phyloP scores from a whole-genome alignment of 2,888 invertebrate species.

The Isoperla grammatica region DNA sequence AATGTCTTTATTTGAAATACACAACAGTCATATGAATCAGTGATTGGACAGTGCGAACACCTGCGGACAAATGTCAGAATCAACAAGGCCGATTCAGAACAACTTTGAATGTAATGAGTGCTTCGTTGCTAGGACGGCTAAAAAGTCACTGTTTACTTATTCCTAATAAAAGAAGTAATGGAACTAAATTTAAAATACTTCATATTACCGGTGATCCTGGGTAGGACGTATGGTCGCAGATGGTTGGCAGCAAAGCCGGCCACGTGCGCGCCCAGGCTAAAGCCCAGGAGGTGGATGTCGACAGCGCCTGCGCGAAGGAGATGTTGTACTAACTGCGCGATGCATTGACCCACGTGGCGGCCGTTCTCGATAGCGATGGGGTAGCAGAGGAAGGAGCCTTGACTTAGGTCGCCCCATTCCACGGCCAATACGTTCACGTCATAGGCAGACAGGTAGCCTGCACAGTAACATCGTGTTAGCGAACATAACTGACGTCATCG shows the following conservation, averaged over 20 bases:
- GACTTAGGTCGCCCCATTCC: conserved; percentile 7
- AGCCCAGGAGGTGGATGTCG: conserved; percentile 35
- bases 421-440: conserved; percentile 1
- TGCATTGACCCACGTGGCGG: conserved; percentile 3
- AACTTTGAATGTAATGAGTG: too few relatives aligned
- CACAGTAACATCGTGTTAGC: too few relatives aligned
- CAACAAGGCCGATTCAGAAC: too few relatives aligned
- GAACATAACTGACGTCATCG: too few relatives aligned
- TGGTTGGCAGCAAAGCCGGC: conserved; percentile 34
- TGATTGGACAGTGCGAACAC: too few relatives aligned
- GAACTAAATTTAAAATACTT: too few relatives aligned
- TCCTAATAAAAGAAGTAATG: too few relatives aligned
- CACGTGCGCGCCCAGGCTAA: conserved; percentile 38
- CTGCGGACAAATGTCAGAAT: too few relatives aligned
- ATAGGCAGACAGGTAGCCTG: background rate
- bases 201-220: conserved; percentile 25
- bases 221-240: conserved; percentile 15
- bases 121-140: too few relatives aligned
- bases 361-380: conserved; percentile 7
- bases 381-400: conserved; percentile 4
- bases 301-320: background rate
- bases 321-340: conserved; percentile 5
- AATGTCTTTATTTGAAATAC: too few relatives aligned
- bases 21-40: too few relatives aligned
- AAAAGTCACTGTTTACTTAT: too few relatives aligned